Conservation (phyloP, 2,113 vertebrate genomes). For the Acanthochromis polyacanthus region DNA sequence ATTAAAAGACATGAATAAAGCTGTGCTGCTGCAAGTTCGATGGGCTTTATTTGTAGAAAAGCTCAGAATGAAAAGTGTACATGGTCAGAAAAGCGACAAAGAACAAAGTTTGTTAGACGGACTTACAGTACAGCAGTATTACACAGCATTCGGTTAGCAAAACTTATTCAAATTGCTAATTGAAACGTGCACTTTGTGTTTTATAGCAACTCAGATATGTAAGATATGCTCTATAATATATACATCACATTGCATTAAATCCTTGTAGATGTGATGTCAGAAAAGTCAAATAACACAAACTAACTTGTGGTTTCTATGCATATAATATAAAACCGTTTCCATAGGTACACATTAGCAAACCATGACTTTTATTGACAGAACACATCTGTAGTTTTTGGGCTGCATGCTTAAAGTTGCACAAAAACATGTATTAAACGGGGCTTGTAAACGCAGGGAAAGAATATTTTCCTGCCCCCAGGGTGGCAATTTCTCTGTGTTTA, state of each 20-base stretch:
- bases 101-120: not conserved
- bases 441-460: slow-evolving; percentile 41
- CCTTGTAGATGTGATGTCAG: no score
- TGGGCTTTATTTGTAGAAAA: not conserved
- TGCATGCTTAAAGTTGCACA: slow-evolving; percentile 22
- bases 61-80: not conserved
- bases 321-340: not conserved
- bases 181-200: not conserved
- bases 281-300: not conserved
- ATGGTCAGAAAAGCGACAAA: not conserved
- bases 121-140: not conserved
- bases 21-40: not conserved
- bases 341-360: not conserved
- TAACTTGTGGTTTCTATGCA: not conserved
- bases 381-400: slow-evolving; percentile 12
- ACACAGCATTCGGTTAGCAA: not conserved
- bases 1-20: not conserved
- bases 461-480: slow-evolving; percentile 24
- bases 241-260: no score
- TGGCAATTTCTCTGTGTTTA: slow-evolving; percentile 63
- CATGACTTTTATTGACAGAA: slow-evolving; percentile 9
- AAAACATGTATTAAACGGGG: slow-evolving; percentile 23
- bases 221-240: not conserved
- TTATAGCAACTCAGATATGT: not conserved
- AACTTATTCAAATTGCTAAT: not conserved